phyloP scores from a whole-genome alignment of 23 tunicate genomes.

The Styela clava region DNA sequence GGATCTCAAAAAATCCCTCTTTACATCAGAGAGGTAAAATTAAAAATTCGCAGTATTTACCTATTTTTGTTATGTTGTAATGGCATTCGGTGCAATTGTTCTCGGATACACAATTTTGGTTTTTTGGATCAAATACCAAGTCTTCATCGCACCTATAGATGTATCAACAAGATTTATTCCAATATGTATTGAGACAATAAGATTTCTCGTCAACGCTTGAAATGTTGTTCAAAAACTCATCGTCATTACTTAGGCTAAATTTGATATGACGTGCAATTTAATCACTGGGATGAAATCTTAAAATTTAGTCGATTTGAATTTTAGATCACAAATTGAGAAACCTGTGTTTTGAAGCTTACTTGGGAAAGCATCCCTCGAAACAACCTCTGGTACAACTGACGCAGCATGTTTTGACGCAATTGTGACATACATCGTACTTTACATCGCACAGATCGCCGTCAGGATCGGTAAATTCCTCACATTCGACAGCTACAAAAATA shows the following conservation, averaged over 20 bases:
- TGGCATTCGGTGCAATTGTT: too few species aligned
- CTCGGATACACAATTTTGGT: neutral
- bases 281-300: too few species aligned
- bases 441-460: slow-evolving; percentile 18
- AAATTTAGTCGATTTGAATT: too few species aligned
- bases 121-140: neutral
- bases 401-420: slow-evolving; percentile 24
- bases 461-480: slow-evolving; percentile 18
- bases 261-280: too few species aligned
- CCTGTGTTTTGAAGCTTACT: slow-evolving; percentile 6
- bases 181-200: neutral
- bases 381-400: slow-evolving; percentile 11
- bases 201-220: too few species aligned
- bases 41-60: too few species aligned
- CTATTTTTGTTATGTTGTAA: too few species aligned
- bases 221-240: too few species aligned
- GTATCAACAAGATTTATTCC: neutral
- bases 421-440: slow-evolving; percentile 10
- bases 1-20: too few species aligned
- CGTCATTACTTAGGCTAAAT: too few species aligned
- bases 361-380: slow-evolving; percentile 24
- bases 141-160: neutral
- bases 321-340: too few species aligned
- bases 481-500: slow-evolving; percentile 20
- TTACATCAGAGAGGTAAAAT: too few species aligned